Conservation (phyloP, 2,888 invertebrate genomes). For the Hylaea fasciaria region DNA sequence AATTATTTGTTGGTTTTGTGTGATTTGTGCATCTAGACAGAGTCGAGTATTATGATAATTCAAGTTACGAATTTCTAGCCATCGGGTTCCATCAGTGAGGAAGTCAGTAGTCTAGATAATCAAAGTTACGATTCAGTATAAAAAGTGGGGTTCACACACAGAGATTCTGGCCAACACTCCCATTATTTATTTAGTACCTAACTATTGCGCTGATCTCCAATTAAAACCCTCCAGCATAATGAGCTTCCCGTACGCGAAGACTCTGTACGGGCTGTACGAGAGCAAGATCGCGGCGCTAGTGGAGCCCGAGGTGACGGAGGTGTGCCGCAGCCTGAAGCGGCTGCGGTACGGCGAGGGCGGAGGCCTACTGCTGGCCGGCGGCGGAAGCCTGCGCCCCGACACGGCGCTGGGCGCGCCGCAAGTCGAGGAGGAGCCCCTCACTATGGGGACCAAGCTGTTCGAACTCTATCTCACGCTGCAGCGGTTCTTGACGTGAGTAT, state of each 20-base stretch:
- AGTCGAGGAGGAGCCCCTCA: conserved; percentile 87
- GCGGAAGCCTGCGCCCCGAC: too few relatives aligned
- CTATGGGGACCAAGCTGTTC: conserved; percentile 95
- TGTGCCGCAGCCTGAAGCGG: conserved; percentile 90
- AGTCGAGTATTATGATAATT: too few relatives aligned
- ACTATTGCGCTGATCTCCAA: too few relatives aligned
- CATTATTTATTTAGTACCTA: too few relatives aligned
- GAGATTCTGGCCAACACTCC: too few relatives aligned
- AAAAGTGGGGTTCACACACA: too few relatives aligned
- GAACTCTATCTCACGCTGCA: conserved; percentile 96
- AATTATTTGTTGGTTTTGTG: too few relatives aligned
- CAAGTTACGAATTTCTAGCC: too few relatives aligned
- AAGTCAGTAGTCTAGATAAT: too few relatives aligned
- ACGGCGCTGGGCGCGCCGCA: conserved; percentile 75
- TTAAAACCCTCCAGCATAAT: conserved; percentile 81
- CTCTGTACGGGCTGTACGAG: conserved; percentile 90
- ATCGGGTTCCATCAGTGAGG: too few relatives aligned
- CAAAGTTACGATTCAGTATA: background rate
- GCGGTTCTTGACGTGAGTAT: conserved; percentile 90
- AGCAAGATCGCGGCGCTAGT: conserved; percentile 88
- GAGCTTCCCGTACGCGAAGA: conserved; percentile 89
- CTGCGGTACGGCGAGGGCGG: conserved; percentile 81
- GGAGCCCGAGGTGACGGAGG: conserved; percentile 88
- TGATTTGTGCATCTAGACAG: too few relatives aligned
- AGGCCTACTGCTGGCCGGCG: conserved; percentile 81